Conservation (phyloP, 1,140 invertebrate species). For the Calosoma granatense region DNA sequence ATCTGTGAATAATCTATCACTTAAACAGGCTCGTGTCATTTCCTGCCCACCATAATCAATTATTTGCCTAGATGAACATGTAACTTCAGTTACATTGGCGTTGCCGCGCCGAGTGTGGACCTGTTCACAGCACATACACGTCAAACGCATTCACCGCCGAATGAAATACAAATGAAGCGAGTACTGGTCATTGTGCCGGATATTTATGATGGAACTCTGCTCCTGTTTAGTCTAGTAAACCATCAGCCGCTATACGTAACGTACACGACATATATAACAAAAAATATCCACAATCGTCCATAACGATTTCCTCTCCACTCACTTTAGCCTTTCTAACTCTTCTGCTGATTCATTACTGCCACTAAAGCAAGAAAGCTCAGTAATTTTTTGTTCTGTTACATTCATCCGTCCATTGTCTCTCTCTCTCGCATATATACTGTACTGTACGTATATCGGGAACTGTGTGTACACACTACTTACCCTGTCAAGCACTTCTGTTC, state of each 20-base stretch:
- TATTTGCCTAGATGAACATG: slow-evolving; percentile 9
- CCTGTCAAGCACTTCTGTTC: no score
- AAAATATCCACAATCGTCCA: no score
- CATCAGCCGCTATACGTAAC: background rate
- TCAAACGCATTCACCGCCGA: background rate
- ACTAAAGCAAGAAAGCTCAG: background rate
- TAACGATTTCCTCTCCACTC: no score
- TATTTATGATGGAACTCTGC: background rate
- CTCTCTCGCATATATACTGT: no score
- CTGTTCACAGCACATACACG: background rate
- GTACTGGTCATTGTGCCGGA: background rate
- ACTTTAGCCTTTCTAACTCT: no score
- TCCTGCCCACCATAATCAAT: slow-evolving; percentile 4
- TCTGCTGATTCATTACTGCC: background rate
- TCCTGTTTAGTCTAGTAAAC: slow-evolving; percentile 2
- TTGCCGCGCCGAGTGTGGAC: background rate
- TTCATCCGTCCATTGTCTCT: background rate
- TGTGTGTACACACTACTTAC: no score
- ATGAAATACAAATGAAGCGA: slow-evolving; percentile 7
- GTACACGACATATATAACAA: no score
- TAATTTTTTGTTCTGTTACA: background rate
- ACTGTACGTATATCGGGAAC: no score
- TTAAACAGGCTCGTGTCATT: background rate
- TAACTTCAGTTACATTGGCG: background rate
- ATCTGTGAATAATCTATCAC: slow-evolving; percentile 6